phyloP scores from a whole-genome alignment of 2,113 vertebrate genomes.

The Panthera uncia region DNA sequence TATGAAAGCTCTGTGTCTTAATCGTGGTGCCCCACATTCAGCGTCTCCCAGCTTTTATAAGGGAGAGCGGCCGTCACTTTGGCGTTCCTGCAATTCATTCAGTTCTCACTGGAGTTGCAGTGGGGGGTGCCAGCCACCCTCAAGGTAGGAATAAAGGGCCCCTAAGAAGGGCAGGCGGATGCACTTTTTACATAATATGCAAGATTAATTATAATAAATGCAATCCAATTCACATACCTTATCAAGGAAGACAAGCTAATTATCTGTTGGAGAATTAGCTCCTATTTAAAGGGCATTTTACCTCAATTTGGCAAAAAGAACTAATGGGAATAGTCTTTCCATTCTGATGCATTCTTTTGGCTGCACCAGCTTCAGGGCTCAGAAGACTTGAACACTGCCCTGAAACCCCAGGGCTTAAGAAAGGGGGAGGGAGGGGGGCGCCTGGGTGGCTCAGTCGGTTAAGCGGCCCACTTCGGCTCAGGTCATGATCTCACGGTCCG shows the following conservation, averaged over 20 bases:
- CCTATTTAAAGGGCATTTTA: slow-evolving; percentile 60
- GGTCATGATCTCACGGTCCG: too few species aligned
- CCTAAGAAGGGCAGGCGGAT: background rate
- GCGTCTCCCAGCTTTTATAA: background rate
- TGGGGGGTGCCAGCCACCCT: background rate
- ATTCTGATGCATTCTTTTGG: background rate
- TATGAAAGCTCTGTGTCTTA: background rate
- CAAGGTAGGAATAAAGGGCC: background rate
- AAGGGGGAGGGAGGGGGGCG: too few species aligned
- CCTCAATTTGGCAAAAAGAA: slow-evolving; percentile 47
- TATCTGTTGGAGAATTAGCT: slow-evolving; percentile 42
- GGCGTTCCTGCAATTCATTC: background rate
- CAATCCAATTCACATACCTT: slow-evolving; percentile 8
- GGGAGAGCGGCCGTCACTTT: background rate
- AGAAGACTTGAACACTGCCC: background rate
- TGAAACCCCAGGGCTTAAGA: background rate
- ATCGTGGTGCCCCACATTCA: background rate
- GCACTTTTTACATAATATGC: background rate
- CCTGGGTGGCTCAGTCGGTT: too few species aligned
- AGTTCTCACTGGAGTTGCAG: background rate
- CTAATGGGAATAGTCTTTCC: background rate
- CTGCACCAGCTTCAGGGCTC: background rate
- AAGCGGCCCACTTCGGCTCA: too few species aligned
- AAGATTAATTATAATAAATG: slow-evolving; percentile 53
- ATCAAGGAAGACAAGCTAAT: slow-evolving; percentile 67